phyloP scores from a whole-genome alignment of 1,140 invertebrate species.

The Leptinotarsa texana region DNA sequence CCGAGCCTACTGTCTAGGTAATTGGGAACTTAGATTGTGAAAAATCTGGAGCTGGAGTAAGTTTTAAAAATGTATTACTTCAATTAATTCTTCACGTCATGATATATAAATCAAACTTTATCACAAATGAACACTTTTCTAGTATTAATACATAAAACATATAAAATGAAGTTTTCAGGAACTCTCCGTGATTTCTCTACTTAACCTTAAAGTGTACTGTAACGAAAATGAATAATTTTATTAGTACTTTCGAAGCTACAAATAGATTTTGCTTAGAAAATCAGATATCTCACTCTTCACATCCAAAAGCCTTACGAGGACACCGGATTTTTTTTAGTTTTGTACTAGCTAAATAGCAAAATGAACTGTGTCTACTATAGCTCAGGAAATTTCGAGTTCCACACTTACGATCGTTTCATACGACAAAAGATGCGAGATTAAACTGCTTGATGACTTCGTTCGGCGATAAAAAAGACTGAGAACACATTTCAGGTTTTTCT shows the following conservation, averaged over 20 bases:
- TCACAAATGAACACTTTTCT: background rate
- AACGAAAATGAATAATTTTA: too few species aligned
- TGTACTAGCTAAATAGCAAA: slow-evolving; percentile 46
- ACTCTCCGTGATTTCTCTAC: too few species aligned
- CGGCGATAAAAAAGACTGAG: too few species aligned
- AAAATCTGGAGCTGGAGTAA: too few species aligned
- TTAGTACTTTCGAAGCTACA: background rate
- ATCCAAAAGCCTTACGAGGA: slow-evolving; percentile 45
- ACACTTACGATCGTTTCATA: background rate
- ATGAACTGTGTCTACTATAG: slow-evolving; percentile 30
- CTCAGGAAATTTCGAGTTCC: slow-evolving; percentile 33
- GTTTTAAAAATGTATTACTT: too few species aligned
- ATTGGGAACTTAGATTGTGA: too few species aligned
- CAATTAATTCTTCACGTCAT: background rate
- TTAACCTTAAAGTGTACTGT: too few species aligned
- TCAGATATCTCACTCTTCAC: slow-evolving; percentile 31
- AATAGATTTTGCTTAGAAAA: slow-evolving; percentile 16
- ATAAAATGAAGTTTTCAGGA: too few species aligned
- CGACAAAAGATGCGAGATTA: too few species aligned
- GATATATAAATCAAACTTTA: background rate
- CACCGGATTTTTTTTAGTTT: slow-evolving; percentile 38
- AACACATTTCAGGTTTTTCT: too few species aligned
- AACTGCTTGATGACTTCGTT: too few species aligned
- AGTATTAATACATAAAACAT: background rate
- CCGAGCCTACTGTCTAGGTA: too few species aligned